phyloP scores from a whole-genome alignment of 2,113 vertebrate species.

The Manacus vitellinus region DNA sequence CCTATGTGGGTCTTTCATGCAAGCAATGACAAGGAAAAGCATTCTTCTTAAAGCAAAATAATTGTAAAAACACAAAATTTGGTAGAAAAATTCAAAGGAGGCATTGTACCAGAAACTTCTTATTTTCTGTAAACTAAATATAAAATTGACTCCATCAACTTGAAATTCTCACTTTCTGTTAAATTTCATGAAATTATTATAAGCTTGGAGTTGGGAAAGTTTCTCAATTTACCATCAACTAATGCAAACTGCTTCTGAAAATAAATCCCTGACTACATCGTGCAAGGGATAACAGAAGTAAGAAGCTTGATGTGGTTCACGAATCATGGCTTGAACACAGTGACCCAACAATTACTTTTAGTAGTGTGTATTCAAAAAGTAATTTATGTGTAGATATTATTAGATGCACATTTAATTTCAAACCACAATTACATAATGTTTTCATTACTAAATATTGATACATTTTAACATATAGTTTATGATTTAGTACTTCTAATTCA shows the following conservation, averaged over 20 bases:
- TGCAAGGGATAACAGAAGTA: constrained; percentile 25
- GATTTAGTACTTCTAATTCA: constrained; percentile 4
- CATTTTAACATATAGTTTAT: constrained; percentile 18
- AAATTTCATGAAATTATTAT: constrained; percentile 57
- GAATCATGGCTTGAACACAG: constrained; percentile 32
- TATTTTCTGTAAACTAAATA: constrained; percentile 64
- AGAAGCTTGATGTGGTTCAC: constrained; percentile 18
- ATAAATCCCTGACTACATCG: constrained; percentile 17
- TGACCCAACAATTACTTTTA: constrained; percentile 41
- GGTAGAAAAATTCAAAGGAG: constrained; percentile 36
- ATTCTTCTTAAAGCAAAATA: constrained; percentile 38
- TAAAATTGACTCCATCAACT: constrained; percentile 47
- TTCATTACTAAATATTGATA: constrained; percentile 41
- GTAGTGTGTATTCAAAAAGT: neutral
- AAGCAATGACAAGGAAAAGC: neutral
- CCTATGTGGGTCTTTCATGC: neutral
- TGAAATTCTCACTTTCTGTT: constrained; percentile 52
- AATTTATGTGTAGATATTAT: constrained; percentile 19
- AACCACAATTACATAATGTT: neutral
- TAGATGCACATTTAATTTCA: constrained; percentile 39
- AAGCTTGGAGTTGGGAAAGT: constrained; percentile 11
- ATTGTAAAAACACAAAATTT: constrained; percentile 36
- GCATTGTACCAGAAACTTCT: constrained; percentile 56
- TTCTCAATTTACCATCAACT: constrained; percentile 37
- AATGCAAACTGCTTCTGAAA: constrained; percentile 59